Evolutionary conservation across 2,797 vertebrate species (phyloP).

Genomic region (Myotis planiceps): DNA sequence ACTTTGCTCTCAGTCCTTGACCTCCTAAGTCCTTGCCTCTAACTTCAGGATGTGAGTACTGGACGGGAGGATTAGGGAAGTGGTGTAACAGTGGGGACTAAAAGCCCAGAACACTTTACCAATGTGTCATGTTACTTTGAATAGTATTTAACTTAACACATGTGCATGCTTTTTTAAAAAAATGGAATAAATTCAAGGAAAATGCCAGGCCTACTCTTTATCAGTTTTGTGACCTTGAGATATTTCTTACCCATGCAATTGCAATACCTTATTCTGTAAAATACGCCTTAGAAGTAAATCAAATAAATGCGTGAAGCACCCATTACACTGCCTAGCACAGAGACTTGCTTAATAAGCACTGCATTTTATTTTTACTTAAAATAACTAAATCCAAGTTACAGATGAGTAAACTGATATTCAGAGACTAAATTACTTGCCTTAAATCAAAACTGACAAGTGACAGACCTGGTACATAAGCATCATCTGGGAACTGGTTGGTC

Average conservation of each 20-base stretch:
- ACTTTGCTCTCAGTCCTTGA: neutral
- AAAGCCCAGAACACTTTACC: neutral
- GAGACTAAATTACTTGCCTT: neutral
- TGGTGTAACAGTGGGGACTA: neutral
- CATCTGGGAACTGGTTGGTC: neutral
- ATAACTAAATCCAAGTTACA: neutral
- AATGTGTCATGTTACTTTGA: neutral
- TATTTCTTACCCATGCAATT: neutral
- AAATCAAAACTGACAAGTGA: neutral
- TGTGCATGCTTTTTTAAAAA: neutral
- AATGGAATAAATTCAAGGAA: conserved; percentile 9
- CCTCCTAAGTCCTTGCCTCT: neutral
- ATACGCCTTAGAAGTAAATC: neutral
- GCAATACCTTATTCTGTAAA: neutral
- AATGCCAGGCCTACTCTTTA: neutral
- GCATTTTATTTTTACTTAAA: neutral
- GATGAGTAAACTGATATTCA: neutral
- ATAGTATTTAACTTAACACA: neutral
- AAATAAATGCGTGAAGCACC: neutral
- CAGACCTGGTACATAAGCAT: neutral
- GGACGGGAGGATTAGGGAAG: neutral
- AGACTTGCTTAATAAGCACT: neutral
- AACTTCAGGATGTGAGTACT: neutral
- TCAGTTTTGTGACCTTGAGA: neutral
- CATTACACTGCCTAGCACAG: neutral